Conservation (phyloP, 1,140 invertebrate species). For the Eubasilissa regina region DNA sequence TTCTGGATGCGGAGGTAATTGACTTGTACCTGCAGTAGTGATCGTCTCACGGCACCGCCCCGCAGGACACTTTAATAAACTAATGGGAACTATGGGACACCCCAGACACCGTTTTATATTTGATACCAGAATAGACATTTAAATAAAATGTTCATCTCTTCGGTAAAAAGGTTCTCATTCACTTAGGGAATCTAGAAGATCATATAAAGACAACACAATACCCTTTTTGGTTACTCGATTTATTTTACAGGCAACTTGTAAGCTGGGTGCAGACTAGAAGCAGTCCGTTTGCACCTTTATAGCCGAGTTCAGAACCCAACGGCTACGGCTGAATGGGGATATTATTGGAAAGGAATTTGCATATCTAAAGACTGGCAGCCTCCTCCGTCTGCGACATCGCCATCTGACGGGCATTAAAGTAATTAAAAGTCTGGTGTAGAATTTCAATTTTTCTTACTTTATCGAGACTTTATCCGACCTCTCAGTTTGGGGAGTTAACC, state of each 20-base stretch:
- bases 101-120: constrained; percentile 45
- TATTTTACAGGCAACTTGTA: background rate
- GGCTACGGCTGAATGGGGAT: constrained; percentile 50
- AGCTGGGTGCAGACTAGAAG: background rate
- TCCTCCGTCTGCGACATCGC: constrained; percentile 46
- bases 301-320: constrained; percentile 44
- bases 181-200: too few species aligned
- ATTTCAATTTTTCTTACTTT: constrained; percentile 56
- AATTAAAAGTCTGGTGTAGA: constrained; percentile 57
- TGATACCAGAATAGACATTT: background rate
- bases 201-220: background rate
- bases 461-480: constrained; percentile 35
- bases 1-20: constrained; percentile 32
- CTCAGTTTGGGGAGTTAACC: background rate
- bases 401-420: constrained; percentile 54
- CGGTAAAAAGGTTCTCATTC: constrained; percentile 12
- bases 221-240: background rate
- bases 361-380: constrained; percentile 57
- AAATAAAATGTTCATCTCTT: background rate
- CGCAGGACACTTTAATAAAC: constrained; percentile 55
- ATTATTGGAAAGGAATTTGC: constrained; percentile 59
- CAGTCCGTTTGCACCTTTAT: constrained; percentile 25
- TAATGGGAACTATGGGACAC: constrained; percentile 43
- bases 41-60: constrained; percentile 40
- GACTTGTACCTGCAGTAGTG: constrained; percentile 15